Evolutionary conservation across 1,140 invertebrate genomes (phyloP).

Genomic region (Metaphire vulgaris): DNA sequence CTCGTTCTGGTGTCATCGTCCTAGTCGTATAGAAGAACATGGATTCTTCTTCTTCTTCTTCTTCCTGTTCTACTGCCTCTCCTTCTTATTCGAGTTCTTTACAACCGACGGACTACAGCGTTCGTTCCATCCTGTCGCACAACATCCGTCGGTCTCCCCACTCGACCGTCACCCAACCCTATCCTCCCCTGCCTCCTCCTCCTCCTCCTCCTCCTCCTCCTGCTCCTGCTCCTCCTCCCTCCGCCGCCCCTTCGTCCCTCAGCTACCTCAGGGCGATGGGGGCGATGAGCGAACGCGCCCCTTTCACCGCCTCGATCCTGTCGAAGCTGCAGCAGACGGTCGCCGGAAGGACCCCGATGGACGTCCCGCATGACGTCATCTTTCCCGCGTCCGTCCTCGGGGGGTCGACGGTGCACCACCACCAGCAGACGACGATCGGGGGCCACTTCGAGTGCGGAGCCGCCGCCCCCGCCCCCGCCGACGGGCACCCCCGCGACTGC

Average conservation of each 20-base stretch:
- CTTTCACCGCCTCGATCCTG: constrained; percentile 19
- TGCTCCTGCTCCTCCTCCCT: not conserved
- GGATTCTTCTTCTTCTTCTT: too few species aligned
- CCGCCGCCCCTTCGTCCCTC: not conserved
- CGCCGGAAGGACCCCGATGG: constrained; percentile 22
- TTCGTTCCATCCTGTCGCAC: constrained; percentile 20
- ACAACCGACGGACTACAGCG: constrained; percentile 23
- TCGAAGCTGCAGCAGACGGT: constrained; percentile 26
- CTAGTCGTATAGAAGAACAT: too few species aligned
- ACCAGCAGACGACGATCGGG: not conserved
- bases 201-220: constrained; percentile 6
- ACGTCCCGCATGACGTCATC: not conserved
- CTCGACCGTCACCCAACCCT: not conserved
- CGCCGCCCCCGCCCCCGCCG: constrained; percentile 2
- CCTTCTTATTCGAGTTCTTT: too few species aligned
- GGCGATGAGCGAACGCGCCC: not conserved
- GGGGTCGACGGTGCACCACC: constrained; percentile 4
- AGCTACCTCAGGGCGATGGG: not conserved
- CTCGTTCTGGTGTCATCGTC: too few species aligned
- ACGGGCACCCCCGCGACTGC: constrained; percentile 54
- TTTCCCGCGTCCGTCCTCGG: too few species aligned
- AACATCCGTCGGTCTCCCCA: not conserved
- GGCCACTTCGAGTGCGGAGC: constrained; percentile 26
- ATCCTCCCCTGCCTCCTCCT: not conserved
- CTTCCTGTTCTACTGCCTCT: too few species aligned